phyloP scores from a whole-genome alignment of 2,113 vertebrate genomes.

The Pelodiscus sinensis region DNA sequence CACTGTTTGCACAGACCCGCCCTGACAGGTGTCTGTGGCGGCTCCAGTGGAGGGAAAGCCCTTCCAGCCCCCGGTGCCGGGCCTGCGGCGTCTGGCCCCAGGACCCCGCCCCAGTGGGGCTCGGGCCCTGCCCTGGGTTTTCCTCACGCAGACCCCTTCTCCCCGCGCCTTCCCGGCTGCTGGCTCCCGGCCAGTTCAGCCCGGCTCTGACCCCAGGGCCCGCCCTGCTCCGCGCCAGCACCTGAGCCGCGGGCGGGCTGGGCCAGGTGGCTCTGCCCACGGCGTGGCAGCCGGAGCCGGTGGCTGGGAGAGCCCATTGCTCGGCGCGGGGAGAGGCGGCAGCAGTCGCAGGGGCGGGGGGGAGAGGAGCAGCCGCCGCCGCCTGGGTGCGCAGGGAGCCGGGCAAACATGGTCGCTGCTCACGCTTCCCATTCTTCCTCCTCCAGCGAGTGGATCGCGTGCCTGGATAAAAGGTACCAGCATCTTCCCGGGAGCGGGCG shows the following conservation, averaged over 20 bases:
- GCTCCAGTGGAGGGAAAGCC: no score
- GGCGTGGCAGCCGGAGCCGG: background rate
- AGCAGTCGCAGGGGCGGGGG: background rate
- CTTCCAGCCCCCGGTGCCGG: no score
- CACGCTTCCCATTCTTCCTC: slow-evolving; percentile 88
- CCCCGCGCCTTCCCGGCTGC: no score
- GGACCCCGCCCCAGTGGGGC: background rate
- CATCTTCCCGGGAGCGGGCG: background rate
- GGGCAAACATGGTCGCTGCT: slow-evolving; percentile 91
- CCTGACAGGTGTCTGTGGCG: no score
- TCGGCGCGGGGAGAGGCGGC: background rate
- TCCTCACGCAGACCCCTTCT: no score
- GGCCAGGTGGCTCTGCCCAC: background rate
- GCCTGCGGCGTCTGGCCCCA: background rate
- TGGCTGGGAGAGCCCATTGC: slow-evolving; percentile 40
- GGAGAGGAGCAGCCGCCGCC: background rate
- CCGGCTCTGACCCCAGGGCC: background rate
- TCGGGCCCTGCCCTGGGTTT: background rate
- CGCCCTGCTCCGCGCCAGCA: background rate
- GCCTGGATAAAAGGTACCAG: slow-evolving; percentile 94
- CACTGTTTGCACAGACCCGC: no score
- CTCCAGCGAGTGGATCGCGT: slow-evolving; percentile 92
- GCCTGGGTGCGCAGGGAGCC: slow-evolving; percentile 40
- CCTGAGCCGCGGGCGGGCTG: background rate
- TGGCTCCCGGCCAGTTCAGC: background rate